Evolutionary conservation across 2,797 vertebrate species (phyloP).

Genomic region (Champsocephalus gunnari): DNA sequence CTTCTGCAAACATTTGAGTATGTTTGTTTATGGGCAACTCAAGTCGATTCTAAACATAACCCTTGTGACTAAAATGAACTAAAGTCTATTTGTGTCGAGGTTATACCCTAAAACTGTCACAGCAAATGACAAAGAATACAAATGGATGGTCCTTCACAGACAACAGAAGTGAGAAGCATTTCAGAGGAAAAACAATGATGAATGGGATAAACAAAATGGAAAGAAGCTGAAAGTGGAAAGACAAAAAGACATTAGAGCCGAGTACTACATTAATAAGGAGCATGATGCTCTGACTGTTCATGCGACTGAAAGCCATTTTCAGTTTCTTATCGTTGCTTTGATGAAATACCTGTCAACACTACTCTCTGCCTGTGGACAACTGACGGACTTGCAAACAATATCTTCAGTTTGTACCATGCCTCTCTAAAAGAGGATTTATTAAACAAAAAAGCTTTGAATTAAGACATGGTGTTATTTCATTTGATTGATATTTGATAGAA

Average conservation of each 20-base stretch:
- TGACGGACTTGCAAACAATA: conserved; percentile 23
- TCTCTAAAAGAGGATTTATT: conserved; percentile 17
- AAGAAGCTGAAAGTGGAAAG: conserved; percentile 39
- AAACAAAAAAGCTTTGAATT: background rate
- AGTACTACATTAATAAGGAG: conserved; percentile 70
- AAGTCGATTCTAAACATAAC: conserved; percentile 33
- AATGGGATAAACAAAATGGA: conserved; percentile 56
- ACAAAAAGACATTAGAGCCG: conserved; percentile 65
- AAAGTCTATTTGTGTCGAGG: conserved; percentile 7
- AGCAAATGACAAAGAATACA: conserved; percentile 12
- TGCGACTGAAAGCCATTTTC: conserved; percentile 57
- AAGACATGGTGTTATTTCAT: background rate
- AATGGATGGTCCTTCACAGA: conserved; percentile 15
- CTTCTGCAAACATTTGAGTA: conserved; percentile 37
- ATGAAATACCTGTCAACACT: conserved; percentile 68
- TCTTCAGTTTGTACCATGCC: conserved; percentile 12
- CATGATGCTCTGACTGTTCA: conserved; percentile 57
- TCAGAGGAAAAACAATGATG: conserved; percentile 52
- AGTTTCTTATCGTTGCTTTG: conserved; percentile 62
- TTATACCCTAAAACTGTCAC: conserved; percentile 13
- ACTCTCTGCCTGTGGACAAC: conserved; percentile 32
- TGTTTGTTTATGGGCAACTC: background rate
- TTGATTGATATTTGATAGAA: conserved; percentile 1
- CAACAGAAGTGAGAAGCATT: conserved; percentile 39
- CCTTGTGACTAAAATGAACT: conserved; percentile 18